Evolutionary conservation across 1,140 invertebrate species (phyloP).

Genomic region (Penaeus vannamei): DNA sequence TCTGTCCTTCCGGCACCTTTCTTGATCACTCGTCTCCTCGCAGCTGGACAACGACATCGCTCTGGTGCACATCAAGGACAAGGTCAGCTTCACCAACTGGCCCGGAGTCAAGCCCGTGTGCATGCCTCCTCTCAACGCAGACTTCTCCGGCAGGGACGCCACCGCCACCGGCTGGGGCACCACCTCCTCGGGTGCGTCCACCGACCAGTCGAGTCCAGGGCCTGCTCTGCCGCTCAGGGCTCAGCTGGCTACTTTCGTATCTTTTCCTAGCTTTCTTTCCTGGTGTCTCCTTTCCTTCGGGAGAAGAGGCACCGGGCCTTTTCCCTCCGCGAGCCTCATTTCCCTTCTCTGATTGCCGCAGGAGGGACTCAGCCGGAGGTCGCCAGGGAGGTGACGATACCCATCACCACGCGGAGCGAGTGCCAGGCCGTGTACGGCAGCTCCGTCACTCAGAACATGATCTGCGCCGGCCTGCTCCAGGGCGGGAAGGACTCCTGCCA

Average conservation of each 20-base stretch:
- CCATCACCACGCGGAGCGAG: not conserved
- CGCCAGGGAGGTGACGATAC: conserved; percentile 2
- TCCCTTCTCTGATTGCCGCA: not conserved
- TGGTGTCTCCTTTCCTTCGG: no score
- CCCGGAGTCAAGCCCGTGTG: not conserved
- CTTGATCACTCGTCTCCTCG: not conserved
- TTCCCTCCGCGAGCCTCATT: no score
- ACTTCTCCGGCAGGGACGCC: conserved; percentile 69
- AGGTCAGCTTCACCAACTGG: conserved; percentile 9
- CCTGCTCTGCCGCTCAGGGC: no score
- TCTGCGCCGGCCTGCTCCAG: conserved; percentile 3
- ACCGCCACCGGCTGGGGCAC: conserved; percentile 83
- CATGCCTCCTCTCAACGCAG: conserved; percentile 34
- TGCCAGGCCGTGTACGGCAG: not conserved
- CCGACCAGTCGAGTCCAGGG: no score
- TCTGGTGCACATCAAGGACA: not conserved
- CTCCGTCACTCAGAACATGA: conserved; percentile 45
- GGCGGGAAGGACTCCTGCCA: conserved; percentile 49
- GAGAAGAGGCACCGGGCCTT: no score
- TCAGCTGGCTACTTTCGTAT: no score
- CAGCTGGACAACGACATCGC: conserved; percentile 24
- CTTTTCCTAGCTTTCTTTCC: no score
- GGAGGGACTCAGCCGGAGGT: not conserved
- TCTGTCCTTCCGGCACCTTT: not conserved
- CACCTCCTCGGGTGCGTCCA: conserved; percentile 62